Conservation (phyloP, 2,797 vertebrate genomes). For the Mastacembelus armatus region DNA sequence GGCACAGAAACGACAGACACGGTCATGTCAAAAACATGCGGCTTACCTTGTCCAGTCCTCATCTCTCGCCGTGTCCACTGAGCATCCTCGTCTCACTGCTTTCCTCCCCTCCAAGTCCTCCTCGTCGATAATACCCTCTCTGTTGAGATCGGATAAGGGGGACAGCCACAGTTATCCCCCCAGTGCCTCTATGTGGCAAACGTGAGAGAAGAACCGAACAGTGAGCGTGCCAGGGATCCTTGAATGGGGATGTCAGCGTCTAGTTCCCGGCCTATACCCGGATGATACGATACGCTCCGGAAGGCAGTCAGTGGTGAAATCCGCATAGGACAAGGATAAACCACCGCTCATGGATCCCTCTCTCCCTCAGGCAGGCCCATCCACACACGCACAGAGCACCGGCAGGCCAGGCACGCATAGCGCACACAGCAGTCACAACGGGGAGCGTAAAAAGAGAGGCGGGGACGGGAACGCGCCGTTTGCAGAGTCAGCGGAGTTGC, state of each 20-base stretch:
- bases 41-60: conserved; percentile 71
- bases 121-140: conserved; percentile 27
- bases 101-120: conserved; percentile 21
- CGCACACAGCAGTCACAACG: conserved; percentile 39
- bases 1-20: background rate
- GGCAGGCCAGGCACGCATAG: conserved; percentile 56
- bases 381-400: conserved; percentile 50
- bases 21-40: background rate
- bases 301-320: conserved; percentile 65
- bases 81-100: conserved; percentile 54
- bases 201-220: conserved; percentile 6
- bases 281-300: conserved; percentile 42
- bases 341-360: conserved; percentile 54
- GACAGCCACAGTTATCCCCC: conserved; percentile 1
- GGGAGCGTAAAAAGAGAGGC: conserved; percentile 43
- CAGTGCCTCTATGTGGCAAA: background rate
- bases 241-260: conserved; percentile 10
- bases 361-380: conserved; percentile 40
- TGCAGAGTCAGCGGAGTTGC: conserved; percentile 56
- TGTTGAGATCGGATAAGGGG: conserved; percentile 29
- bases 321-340: conserved; percentile 73
- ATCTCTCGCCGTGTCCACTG: conserved; percentile 52
- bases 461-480: conserved; percentile 33
- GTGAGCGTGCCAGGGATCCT: background rate
- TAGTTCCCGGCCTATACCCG: conserved; percentile 41